Base-by-base conservation (phyloP, 1,140 invertebrate genomes). In the Sminthurinus signatus region DNA sequence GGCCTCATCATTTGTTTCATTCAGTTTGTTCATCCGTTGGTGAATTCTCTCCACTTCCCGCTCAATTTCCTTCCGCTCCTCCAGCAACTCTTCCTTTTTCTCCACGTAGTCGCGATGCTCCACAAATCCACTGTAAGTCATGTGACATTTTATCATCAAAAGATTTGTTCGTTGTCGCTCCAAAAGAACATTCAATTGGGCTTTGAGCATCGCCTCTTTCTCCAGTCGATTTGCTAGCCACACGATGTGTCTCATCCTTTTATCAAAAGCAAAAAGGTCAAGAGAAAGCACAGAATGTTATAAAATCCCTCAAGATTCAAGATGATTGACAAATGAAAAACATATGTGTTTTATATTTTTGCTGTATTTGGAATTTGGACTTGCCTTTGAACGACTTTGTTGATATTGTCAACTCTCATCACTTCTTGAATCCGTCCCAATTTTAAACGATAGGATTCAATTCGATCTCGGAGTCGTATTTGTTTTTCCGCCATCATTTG, bases 161-260 rank as follows among this genome's bases (percentile, higher is more conserved):
- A 56, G 21, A 56, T 56, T 56, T 5, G 3, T 42, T 10, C 54
- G 54, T 28, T 56, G 54, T 42, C 39, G 36, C 23, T 56, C 54
- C 29, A 56, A 19, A 8, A 23, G 8, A 10, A 39, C 14, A 14
- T 39, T 32, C 19, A 56, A 42, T 19, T 56, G 54, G 31, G 54
- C 3, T 42, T 56, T 56, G 8, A 56, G 32, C 3, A 15, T 15
- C 2, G 54, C 3, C 19, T 56, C 54, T 15, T 14, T 5, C 14
- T 36, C 54, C 31, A 56, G 23, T 21, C 28, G 54, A 39, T 42
- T 5, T 12, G 29, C 8, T 19, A 56, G 23, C 29, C 29, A 36
- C 3, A 56, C 32, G n/a, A 56, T 23, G n/a, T 56, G 54, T 42
- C 36, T 5, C 54, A 56, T 56, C n/a, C 54, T 56, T 36, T n/a